phyloP scores from a whole-genome alignment of 2,888 invertebrate species.

The Plebejus melissa region DNA sequence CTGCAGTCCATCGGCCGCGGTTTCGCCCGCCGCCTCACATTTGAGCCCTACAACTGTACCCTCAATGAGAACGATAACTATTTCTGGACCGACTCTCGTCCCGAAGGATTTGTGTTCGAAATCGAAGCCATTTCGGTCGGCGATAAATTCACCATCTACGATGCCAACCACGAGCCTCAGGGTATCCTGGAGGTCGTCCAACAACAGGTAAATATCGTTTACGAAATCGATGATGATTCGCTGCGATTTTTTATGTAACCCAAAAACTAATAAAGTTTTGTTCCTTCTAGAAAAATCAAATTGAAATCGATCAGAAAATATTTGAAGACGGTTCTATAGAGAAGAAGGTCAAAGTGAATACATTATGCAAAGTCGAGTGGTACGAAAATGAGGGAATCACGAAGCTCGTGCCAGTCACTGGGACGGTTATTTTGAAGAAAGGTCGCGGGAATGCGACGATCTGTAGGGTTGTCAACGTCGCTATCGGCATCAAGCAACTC shows the following conservation, averaged over 20 bases:
- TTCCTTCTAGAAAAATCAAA: constrained; percentile 66
- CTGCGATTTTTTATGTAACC: not conserved
- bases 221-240: not conserved
- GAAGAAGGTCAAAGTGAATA: constrained; percentile 80
- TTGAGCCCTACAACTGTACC: constrained; percentile 80
- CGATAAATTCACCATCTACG: constrained; percentile 85
- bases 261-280: not conserved
- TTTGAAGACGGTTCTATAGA: constrained; percentile 71
- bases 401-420: constrained; percentile 79
- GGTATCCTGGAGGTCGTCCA: constrained; percentile 83
- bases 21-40: constrained; percentile 85
- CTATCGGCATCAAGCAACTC: constrained; percentile 75
- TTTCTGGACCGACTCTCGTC: constrained; percentile 88
- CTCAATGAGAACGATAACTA: constrained; percentile 84
- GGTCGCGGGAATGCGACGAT: constrained; percentile 73
- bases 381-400: constrained; percentile 81
- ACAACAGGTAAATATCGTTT: constrained; percentile 75
- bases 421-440: constrained; percentile 77
- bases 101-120: constrained; percentile 86
- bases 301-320: constrained; percentile 69
- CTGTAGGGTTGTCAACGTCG: constrained; percentile 77
- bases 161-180: constrained; percentile 82
- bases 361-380: constrained; percentile 84
- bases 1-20: constrained; percentile 85
- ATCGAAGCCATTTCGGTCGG: constrained; percentile 82